Evolutionary conservation across 2,888 invertebrate genomes (phyloP).

Genomic region (Deladenus siricidicola): DNA sequence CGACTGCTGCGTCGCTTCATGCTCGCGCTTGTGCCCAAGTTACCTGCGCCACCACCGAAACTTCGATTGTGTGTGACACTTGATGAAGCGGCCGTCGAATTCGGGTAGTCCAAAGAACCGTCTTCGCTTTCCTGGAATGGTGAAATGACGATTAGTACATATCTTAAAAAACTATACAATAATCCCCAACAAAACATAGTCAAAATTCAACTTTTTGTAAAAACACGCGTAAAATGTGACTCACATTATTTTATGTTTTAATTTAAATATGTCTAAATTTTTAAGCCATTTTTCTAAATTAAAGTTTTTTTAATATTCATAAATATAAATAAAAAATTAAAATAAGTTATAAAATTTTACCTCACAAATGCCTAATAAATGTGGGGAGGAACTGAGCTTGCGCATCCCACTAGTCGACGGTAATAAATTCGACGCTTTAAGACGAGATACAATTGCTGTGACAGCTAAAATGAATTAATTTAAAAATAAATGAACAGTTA

Average conservation of each 20-base stretch:
- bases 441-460: conserved; percentile 26
- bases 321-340: too few relatives aligned
- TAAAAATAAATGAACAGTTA: neutral
- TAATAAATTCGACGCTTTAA: conserved; percentile 36
- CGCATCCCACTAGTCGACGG: conserved; percentile 42
- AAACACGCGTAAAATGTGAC: too few relatives aligned
- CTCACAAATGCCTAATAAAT: conserved; percentile 48
- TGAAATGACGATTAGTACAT: too few relatives aligned
- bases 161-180: neutral
- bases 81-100: neutral
- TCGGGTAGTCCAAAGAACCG: conserved; percentile 2
- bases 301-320: too few relatives aligned
- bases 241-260: too few relatives aligned
- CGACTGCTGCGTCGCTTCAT: conserved; percentile 12
- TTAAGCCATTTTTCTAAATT: too few relatives aligned
- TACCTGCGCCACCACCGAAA: conserved; percentile 8
- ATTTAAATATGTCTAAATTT: too few relatives aligned
- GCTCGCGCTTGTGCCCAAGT: conserved; percentile 1
- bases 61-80: neutral
- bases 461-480: conserved; percentile 14
- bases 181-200: too few relatives aligned
- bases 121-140: conserved; percentile 33
- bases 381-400: conserved; percentile 51
- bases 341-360: conserved; percentile 23
- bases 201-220: too few relatives aligned